These are phyloP conservation scores for Trochalopteron elliotii DNA, from an alignment of 2,113 vertebrate genomes.

Conservation along the genomic window DNA sequence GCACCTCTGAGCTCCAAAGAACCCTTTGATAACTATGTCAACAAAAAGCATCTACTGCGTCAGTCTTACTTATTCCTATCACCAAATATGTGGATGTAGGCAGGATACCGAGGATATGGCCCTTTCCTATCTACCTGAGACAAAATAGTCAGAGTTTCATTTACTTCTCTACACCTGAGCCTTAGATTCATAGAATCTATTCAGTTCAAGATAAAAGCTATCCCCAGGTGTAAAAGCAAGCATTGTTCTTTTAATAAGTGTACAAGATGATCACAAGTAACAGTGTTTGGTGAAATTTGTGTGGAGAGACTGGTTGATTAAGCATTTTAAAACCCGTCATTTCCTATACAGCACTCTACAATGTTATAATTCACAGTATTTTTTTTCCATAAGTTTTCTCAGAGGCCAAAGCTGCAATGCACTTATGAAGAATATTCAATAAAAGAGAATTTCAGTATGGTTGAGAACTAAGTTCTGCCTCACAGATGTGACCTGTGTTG, in stretches of 20 bases:
- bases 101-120: neutral
- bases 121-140: neutral
- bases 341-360: neutral
- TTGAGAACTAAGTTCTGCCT: constrained; percentile 19
- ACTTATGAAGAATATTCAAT: constrained; percentile 31
- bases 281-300: neutral
- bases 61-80: neutral
- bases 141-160: neutral
- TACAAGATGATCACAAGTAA: neutral
- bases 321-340: neutral
- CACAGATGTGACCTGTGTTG: constrained; percentile 37
- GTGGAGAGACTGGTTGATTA: neutral
- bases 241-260: neutral
- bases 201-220: neutral
- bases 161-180: neutral
- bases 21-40: constrained; percentile 4
- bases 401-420: constrained; percentile 1
- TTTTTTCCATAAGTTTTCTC: constrained; percentile 2
- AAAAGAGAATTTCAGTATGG: constrained; percentile 22
- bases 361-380: neutral
- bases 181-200: neutral
- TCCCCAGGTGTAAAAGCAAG: neutral
- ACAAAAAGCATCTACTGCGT: neutral
- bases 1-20: neutral
- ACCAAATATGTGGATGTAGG: neutral